Percentiles rank a stretch among this genome's conserved stretches.
Conservation (phyloP, 2,888 invertebrate genomes). For the Terebella lapidaria region DNA sequence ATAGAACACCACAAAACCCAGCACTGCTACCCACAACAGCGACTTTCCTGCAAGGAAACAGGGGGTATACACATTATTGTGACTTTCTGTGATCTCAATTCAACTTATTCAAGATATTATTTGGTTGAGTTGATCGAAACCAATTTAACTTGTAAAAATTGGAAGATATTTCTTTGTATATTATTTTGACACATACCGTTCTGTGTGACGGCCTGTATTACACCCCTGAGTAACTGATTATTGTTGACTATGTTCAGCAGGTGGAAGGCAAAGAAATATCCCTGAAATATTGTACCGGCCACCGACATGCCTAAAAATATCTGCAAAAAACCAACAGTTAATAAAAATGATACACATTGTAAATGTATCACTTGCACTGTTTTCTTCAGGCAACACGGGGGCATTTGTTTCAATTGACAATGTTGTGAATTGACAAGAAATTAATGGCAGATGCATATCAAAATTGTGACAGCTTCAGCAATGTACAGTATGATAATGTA, state of each 20-base stretch:
- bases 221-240: conserved; percentile 35
- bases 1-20: conserved; percentile 52
- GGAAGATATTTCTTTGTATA: too few relatives aligned
- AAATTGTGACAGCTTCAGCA: neutral
- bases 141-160: too few relatives aligned
- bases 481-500: neutral
- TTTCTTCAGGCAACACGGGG: too few relatives aligned
- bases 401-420: too few relatives aligned
- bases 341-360: too few relatives aligned
- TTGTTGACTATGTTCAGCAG: conserved; percentile 40
- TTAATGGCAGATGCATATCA: neutral
- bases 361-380: too few relatives aligned
- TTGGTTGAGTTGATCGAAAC: too few relatives aligned
- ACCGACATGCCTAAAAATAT: conserved; percentile 32
- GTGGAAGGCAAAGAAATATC: conserved; percentile 39
- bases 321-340: conserved; percentile 12
- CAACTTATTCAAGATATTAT: too few relatives aligned
- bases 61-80: neutral
- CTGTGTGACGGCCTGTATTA: conserved; percentile 40
- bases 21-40: conserved; percentile 51
- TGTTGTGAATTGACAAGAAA: neutral
- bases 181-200: conserved; percentile 31
- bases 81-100: neutral
- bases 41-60: conserved; percentile 42
- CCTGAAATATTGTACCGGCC: conserved; percentile 30